A percentile compares a stretch with the other conserved stretches of the same genome.
Evolutionary conservation across 2,113 vertebrate species (phyloP).

Genomic region (Tyrannus savana): DNA sequence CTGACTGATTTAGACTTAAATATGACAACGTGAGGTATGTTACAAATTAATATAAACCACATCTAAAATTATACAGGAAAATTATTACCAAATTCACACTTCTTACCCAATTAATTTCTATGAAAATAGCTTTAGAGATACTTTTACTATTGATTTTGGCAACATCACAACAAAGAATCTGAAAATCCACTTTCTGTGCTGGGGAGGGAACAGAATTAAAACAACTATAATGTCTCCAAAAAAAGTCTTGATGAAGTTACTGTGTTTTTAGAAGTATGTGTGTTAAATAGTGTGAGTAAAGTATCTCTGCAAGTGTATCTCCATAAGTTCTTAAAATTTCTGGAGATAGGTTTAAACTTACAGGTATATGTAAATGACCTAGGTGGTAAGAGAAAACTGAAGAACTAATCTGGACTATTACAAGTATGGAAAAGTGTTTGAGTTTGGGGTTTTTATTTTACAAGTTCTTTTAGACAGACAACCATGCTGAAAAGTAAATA

Average conservation of each 20-base stretch:
- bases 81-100: no score
- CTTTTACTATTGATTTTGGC: background rate
- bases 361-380: background rate
- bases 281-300: background rate
- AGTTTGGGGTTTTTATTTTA: accelerated
- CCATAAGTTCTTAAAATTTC: background rate
- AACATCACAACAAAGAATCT: background rate
- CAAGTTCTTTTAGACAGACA: background rate
- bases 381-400: background rate
- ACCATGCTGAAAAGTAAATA: background rate
- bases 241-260: background rate
- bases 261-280: background rate
- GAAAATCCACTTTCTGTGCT: background rate
- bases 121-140: background rate
- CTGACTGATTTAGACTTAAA: background rate
- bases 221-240: background rate
- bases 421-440: background rate
- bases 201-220: background rate
- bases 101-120: background rate
- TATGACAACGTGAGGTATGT: background rate
- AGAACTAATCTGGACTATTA: background rate
- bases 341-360: background rate
- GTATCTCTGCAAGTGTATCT: accelerated
- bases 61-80: background rate
- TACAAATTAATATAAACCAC: background rate